Evolutionary conservation across 1,140 invertebrate species (phyloP), one percentile per base, ranked within the genome.

Genomic region (Drosophila baimaii): DNA sequence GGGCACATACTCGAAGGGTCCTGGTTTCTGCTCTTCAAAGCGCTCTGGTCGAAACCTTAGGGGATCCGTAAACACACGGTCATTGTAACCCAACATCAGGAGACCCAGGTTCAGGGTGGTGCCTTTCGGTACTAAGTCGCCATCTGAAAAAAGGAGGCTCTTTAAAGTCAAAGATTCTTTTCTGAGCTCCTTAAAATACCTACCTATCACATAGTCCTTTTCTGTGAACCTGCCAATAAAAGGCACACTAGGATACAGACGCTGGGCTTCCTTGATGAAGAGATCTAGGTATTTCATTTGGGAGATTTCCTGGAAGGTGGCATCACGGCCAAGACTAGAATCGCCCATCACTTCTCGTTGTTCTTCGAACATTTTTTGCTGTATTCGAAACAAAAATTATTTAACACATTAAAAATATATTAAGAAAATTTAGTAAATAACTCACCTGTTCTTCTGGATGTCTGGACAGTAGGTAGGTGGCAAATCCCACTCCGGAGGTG

Each of bases 21-120:
- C 93, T 5, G 93, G 91, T 17, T 88, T 88, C 35, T 92, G 78
- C 2, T 57, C 54, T 6, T 94, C 86, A 92, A 97, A 97, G 79
- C 96, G 93, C 23, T 97, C 96, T 0, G 97, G 97, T 81, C 95
- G 93, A 81, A 96, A 98, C 7, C 91, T 92, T 13, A 95, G 92
- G 0, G 97, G 97, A 80, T 97, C 94, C 33, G 96, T 94, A 84
- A 95, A 97, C 33, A 92, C 44, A 0, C 92, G 91, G 3, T 90
- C 84, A 55, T 91, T 79, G 6, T 91, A 90, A 5, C 89, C 89
- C 21, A 92, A 25, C 0, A 69, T 46, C 1, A 90, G 66, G 0
- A 91, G 35, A 0, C 33, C 80, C 12, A 92, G 12, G 31, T 79
- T 86, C 0, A 92, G 27, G 1, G 83, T 81, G 0, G 79, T 79